Evolutionary conservation across 2,113 vertebrate species (phyloP).

Genomic region (Aegotheles bennettii): DNA sequence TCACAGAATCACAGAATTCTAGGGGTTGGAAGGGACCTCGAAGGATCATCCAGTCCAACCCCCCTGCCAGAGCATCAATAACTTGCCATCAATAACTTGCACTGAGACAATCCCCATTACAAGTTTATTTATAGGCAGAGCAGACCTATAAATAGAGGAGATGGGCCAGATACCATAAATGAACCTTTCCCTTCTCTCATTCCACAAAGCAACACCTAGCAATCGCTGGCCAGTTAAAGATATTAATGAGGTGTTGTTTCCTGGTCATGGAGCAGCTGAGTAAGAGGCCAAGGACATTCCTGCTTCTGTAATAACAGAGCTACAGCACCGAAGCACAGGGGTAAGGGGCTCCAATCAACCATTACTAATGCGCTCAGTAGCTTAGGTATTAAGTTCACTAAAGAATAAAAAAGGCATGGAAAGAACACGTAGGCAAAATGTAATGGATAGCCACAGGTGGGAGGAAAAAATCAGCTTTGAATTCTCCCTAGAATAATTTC

Average conservation of each 20-base stretch:
- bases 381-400: slow-evolving; percentile 33
- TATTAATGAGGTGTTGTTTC: neutral
- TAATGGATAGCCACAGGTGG: slow-evolving; percentile 60
- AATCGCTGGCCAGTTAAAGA: neutral
- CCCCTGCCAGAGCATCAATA: no score
- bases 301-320: neutral
- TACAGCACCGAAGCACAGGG: neutral
- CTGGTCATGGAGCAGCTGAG: neutral
- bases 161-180: neutral
- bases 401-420: slow-evolving; percentile 31
- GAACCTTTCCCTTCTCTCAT: neutral
- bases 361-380: neutral
- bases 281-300: slow-evolving; percentile 16
- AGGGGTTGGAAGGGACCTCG: no score
- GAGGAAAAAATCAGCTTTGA: slow-evolving; percentile 58
- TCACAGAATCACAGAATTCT: no score
- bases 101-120: neutral
- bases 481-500: slow-evolving; percentile 49
- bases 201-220: neutral
- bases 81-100: neutral
- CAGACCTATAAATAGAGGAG: neutral
- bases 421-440: slow-evolving; percentile 43
- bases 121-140: neutral
- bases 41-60: no score
- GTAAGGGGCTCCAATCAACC: neutral